Percentiles rank a stretch among this genome's conserved stretches.
Conservation (phyloP, 2,888 invertebrate species). For the Ophioninae sp. region DNA sequence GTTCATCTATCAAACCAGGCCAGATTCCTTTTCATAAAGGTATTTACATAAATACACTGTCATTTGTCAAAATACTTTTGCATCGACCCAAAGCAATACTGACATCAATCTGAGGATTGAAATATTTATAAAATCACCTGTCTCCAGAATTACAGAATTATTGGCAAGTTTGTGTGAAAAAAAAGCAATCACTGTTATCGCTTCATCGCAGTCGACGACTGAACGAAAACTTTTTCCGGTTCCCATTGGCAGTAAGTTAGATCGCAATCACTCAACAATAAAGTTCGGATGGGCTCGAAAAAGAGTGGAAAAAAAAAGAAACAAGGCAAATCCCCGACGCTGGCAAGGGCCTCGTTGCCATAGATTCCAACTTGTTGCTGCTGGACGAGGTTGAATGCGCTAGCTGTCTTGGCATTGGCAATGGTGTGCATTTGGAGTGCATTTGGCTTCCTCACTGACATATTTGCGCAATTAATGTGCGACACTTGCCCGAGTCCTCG, state of each 20-base stretch:
- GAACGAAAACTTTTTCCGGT: neutral
- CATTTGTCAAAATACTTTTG: too few species aligned
- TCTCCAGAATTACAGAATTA: too few species aligned
- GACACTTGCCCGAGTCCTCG: neutral
- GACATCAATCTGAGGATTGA: too few species aligned
- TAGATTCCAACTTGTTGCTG: constrained; percentile 57
- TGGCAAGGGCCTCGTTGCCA: constrained; percentile 48
- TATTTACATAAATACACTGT: too few species aligned
- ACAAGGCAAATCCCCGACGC: constrained; percentile 13
- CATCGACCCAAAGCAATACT: too few species aligned
- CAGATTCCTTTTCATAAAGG: too few species aligned
- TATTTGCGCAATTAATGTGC: constrained; percentile 50
- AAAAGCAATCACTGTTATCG: constrained; percentile 2
- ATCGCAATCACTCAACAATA: constrained; percentile 24
- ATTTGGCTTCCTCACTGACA: constrained; percentile 50
- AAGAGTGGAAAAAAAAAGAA: neutral
- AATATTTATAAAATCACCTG: too few species aligned
- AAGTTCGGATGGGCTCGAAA: constrained; percentile 6
- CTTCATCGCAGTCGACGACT: neutral
- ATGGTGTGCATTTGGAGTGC: constrained; percentile 12
- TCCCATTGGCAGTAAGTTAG: constrained; percentile 26
- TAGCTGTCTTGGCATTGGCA: constrained; percentile 52
- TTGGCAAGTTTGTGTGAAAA: neutral
- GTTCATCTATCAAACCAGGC: too few species aligned
- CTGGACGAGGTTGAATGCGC: constrained; percentile 50